phyloP scores from a whole-genome alignment of 1,140 invertebrate species.

The Neodiprion virginianus region DNA sequence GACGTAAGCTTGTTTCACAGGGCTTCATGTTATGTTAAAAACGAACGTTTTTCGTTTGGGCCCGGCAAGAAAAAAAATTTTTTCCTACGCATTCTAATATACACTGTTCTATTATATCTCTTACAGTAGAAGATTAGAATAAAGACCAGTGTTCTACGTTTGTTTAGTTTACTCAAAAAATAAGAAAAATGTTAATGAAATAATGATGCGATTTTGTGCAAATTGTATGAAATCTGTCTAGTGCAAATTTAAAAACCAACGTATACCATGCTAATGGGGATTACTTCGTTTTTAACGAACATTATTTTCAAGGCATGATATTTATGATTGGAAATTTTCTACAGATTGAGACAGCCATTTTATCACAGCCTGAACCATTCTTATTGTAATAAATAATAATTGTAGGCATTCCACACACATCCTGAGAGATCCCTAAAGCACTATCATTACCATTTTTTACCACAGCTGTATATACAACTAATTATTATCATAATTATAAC shows the following conservation, averaged over 20 bases:
- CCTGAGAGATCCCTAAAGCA: slow-evolving; percentile 48
- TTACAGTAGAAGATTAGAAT: too few species aligned
- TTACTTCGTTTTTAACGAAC: neutral
- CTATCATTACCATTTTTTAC: slow-evolving; percentile 38
- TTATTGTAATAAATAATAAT: slow-evolving; percentile 7
- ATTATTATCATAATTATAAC: slow-evolving; percentile 41
- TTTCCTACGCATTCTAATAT: too few species aligned
- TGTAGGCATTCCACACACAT: slow-evolving; percentile 56
- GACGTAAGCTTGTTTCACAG: too few species aligned
- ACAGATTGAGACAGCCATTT: slow-evolving; percentile 3
- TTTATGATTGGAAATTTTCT: neutral
- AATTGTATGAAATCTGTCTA: neutral
- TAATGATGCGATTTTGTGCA: too few species aligned
- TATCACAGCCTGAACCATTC: neutral
- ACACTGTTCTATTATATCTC: too few species aligned
- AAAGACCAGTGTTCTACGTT: too few species aligned
- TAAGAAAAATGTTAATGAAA: too few species aligned
- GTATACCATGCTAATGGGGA: neutral
- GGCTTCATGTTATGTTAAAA: too few species aligned
- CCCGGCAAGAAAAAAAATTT: too few species aligned
- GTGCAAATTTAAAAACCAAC: neutral
- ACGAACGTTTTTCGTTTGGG: too few species aligned
- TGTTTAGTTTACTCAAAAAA: too few species aligned
- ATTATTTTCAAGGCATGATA: neutral
- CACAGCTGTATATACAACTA: slow-evolving; percentile 55